A percentile compares a stretch with the other conserved stretches of the same genome.
Evolutionary conservation across 2,888 invertebrate genomes (phyloP).

Genomic region (Tanypteryx hageni): DNA sequence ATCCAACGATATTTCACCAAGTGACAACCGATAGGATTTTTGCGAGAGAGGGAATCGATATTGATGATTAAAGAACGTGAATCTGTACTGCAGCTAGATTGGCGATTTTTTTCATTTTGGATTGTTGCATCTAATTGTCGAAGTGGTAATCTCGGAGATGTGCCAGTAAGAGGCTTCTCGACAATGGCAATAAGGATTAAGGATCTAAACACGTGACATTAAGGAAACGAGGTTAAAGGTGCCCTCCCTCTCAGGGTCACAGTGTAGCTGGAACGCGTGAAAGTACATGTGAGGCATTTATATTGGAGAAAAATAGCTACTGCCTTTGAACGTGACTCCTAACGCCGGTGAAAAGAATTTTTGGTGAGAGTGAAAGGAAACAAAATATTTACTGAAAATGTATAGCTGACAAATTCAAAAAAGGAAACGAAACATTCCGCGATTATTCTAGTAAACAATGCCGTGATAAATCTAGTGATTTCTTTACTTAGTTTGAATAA

Average conservation of each 20-base stretch:
- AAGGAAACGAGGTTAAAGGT: neutral
- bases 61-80: neutral
- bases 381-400: neutral
- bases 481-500: too few relatives aligned
- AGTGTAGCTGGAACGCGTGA: neutral
- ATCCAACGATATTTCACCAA: neutral
- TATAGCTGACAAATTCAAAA: neutral
- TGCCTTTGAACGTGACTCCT: neutral
- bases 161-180: neutral
- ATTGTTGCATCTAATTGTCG: neutral
- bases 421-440: neutral
- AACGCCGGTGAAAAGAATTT: neutral
- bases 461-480: too few relatives aligned
- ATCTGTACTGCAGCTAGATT: neutral
- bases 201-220: neutral
- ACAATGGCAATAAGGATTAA: neutral
- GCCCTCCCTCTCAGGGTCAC: slow-evolving; percentile 1
- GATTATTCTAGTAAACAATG: neutral
- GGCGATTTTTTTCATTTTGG: neutral
- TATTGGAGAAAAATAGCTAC: neutral
- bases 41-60: neutral
- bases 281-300: neutral
- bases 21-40: neutral
- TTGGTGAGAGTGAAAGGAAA: neutral
- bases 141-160: neutral